Evolutionary conservation across 2,113 vertebrate genomes (phyloP), one percentile per base, ranked within the genome.

Genomic region (Lycaon pictus): DNA sequence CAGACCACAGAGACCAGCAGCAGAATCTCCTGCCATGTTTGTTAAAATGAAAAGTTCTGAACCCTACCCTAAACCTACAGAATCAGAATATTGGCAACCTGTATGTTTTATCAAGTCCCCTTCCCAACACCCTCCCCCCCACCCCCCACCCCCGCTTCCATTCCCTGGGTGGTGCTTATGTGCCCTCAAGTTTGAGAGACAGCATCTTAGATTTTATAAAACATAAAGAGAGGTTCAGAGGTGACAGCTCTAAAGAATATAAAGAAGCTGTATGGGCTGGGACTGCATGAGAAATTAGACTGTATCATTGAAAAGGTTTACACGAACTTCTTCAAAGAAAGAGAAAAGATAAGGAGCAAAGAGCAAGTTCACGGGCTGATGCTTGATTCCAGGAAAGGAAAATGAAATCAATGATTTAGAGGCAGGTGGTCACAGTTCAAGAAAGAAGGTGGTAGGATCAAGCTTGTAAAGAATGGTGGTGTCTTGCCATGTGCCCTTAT

Each of bases 321-420:
- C 53, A 81, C 87, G 81, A 95, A 95, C 62, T 93, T 90, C 62
- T 96, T 69, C 88, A 72, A 76, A 94, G 96, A 92, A 74, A 65
- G 53, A 87, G 35, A 88, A 97, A 53, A 93, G 83, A 88, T n/a
- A 88, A 76, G 81, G 74, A 87, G 76, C 55, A 88, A 85, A 88
- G 63, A 60, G 53, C 15, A 95, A 77, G 62, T 88, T 74, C 94
- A 48, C 25, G 17, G 23, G 74, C 22, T 37, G 85, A 90, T 48
- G 43, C 27, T 27, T 79, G 23, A 76, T 84, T 96, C 88, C 76
- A 92, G 92, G 77, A 89, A 80, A 89, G 48, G 72, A 95, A 82
- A 92, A 88, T 65, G 74, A 96, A 74, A 19, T 77, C 80, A 81
- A 16, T 89, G 63, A 85, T 89, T 79, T 74, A 91, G 85, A 93